Evolutionary conservation across 2,113 vertebrate genomes (phyloP).

Genomic region (Ia io): DNA sequence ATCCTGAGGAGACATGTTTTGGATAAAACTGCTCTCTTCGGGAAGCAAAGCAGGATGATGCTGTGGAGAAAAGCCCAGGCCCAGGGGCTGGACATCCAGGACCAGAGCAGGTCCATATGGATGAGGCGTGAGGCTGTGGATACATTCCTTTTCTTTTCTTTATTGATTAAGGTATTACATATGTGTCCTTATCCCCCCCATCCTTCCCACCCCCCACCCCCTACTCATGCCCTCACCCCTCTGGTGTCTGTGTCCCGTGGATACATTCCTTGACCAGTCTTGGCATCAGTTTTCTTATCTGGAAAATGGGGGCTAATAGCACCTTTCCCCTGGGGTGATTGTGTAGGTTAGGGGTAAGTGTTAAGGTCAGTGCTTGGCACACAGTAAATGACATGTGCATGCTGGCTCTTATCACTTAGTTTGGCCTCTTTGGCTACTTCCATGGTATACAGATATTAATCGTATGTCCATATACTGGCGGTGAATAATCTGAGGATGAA

Average conservation of each 20-base stretch:
- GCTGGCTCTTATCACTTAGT: not conserved
- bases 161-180: too few species aligned
- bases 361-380: not conserved
- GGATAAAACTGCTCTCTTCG: not conserved
- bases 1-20: not conserved
- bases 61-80: not conserved
- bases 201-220: too few species aligned
- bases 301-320: not conserved
- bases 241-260: too few species aligned
- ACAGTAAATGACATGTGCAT: accelerated
- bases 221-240: too few species aligned
- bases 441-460: not conserved
- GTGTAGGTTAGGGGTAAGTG: accelerated
- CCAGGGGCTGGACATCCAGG: not conserved
- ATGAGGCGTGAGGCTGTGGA: accelerated
- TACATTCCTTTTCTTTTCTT: not conserved
- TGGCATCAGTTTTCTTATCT: not conserved
- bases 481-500: not conserved
- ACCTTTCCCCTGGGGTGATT: not conserved
- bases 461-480: not conserved
- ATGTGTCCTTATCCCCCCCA: too few species aligned
- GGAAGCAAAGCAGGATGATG: too few species aligned
- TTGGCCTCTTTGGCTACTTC: not conserved
- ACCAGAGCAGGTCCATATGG: accelerated
- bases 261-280: not conserved